Conservation (phyloP, 2,888 invertebrate species). For the Ophion ventricosus region DNA sequence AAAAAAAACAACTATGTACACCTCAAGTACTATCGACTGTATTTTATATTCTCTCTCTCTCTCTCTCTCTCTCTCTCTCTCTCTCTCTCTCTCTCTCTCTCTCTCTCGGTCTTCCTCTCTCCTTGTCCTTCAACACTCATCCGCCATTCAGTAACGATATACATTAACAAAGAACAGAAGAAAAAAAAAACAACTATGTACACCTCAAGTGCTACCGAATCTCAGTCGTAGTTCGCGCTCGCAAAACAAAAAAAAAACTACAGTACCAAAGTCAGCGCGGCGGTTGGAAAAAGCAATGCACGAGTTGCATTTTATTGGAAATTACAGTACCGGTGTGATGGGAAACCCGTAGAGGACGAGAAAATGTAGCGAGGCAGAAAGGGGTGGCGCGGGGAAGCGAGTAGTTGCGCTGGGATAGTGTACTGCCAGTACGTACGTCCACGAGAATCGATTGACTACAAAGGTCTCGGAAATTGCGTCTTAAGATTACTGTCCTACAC, state of each 20-base stretch:
- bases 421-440: conserved; percentile 66
- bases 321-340: conserved; percentile 70
- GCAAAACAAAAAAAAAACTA: neutral
- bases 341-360: conserved; percentile 53
- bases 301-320: conserved; percentile 77
- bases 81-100: no score
- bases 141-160: no score
- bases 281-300: conserved; percentile 50
- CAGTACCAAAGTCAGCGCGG: neutral
- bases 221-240: no score
- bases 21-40: no score
- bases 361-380: conserved; percentile 26
- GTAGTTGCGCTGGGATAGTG: conserved; percentile 16
- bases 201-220: no score
- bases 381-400: neutral
- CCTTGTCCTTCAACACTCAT: no score
- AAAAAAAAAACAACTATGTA: no score
- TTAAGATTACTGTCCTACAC: conserved; percentile 71
- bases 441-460: conserved; percentile 77
- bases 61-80: no score
- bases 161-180: no score
- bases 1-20: no score
- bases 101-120: no score
- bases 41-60: no score
- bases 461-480: conserved; percentile 77